Base-by-base conservation (phyloP, 2,888 invertebrate species). In the Melanostoma scalare region DNA sequence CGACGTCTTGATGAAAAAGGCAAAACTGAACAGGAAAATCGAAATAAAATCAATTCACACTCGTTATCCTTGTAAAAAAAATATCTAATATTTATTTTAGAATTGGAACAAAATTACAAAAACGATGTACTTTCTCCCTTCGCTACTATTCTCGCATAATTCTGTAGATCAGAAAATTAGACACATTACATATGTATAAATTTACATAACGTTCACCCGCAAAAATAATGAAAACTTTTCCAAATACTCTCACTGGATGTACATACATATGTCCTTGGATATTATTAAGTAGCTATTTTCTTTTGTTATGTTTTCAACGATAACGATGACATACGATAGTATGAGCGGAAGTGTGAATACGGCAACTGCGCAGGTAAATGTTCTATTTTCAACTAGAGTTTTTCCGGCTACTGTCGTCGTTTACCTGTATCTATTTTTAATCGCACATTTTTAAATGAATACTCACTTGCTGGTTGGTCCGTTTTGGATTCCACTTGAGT, bases 401-500 rank as follows among this genome's bases (percentile, higher is more conserved):
- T 36, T 56, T 56, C 9, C 20, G 9, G 30, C 8, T 9, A 50
- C 8, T 8, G 4, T 30, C 30, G 20, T 20, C 20, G 20, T 56
- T 10, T 30, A 40, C 31, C 3, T 40, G 4, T 40, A 40, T 40
- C 8, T 30, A 5, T 9, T 40, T 20, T 20, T 40, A 20, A 20
- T 20, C 20, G 20, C 20, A 20, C 20, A 75, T 68, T 68, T 73
- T 67, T 40, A 75, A 60, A 44, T 46, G 46, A 52, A 44, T 55
- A 36, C 10, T 55, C 36, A 36, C 20, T 20, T 20, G 20, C 20
- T 20, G 20, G 20, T 20, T 20, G 20, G 38, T 52, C n/a, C 52
- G 50, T 60, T 38, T 42, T 38, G 36, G 50, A 52, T 75, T 75
- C 46, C 67, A 68, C 75, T 60, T 68, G 75, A 53, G 75, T 75